A percentile compares a stretch with the other conserved stretches of the same genome.
Conservation (phyloP, 2,113 vertebrate species). For the Eonycteris spelaea region DNA sequence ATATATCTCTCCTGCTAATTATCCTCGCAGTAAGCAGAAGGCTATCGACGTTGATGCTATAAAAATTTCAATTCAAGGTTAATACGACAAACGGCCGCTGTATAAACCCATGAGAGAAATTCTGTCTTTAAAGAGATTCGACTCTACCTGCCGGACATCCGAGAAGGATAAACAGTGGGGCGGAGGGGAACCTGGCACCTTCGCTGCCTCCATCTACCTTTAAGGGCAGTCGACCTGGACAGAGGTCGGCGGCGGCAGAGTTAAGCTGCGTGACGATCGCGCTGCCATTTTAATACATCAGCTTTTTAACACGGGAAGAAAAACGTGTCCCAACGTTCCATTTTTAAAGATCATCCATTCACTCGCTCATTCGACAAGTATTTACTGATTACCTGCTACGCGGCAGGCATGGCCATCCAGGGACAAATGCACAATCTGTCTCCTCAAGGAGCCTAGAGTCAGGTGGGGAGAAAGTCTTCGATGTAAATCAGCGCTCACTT, state of each 20-base stretch:
- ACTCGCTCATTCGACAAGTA: neutral
- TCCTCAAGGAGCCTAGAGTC: neutral
- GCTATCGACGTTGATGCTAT: neutral
- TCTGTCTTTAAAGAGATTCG: neutral
- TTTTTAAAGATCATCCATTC: neutral
- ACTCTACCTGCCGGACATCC: neutral
- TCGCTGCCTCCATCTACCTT: neutral
- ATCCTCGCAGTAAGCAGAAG: neutral
- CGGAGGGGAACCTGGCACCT: neutral
- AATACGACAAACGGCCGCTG: neutral
- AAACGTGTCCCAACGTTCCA: neutral
- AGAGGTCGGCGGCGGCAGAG: neutral
- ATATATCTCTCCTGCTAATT: constrained; percentile 17
- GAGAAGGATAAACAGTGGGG: neutral
- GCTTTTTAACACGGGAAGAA: neutral
- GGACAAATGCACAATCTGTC: neutral
- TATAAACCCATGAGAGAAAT: neutral
- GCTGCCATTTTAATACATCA: neutral
- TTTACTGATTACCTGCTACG: neutral
- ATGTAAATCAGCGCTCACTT: neutral
- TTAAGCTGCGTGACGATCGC: neutral
- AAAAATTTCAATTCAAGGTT: constrained; percentile 40
- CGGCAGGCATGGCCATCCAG: neutral
- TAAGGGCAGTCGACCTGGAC: neutral
- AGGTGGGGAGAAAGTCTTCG: neutral